Base-by-base conservation (phyloP, 2,797 vertebrate genomes). In the Tinamus major region DNA sequence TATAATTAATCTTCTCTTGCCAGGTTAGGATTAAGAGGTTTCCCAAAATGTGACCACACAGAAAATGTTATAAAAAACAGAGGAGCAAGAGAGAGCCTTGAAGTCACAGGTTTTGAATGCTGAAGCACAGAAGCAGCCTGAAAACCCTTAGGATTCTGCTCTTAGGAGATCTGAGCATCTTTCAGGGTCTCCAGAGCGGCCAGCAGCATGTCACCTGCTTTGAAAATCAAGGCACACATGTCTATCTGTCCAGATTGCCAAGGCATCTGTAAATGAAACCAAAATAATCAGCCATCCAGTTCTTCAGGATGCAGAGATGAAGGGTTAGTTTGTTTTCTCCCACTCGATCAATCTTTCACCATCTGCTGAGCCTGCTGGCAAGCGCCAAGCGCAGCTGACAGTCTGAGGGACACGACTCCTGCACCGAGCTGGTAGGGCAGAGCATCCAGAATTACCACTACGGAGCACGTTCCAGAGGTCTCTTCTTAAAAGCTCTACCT, bases 201-300 rank as follows among this genome's bases (percentile, higher is more conserved):
- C 77, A 92, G 59, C 61, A 77, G 70, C 29, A 19, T 7, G 1
- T 92, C 85, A 93, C 62, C 71, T 94, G 74, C 79, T 90, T 74
- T 67, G 79, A 77, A 85, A 92, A 81, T 23, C 37, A 78, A 76
- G 82, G 86, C 55, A 71, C 13, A 29, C 55, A 75, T 67, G 81
- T 82, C 92, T 92, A 39, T 85, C 87, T 95, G 93, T 94, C 84
- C 94, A 95, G 91, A 95, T 93, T 94, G 94, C 77, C 68, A 84
- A 92, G 58, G 80, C 91, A 94, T 95, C 87, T 93, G 91, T 80
- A 93, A 39, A 59, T 0, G 27, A 77, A 84, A 84, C 63, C 76
- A 74, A 93, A 95, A 86, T 68, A 86, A 96, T 74, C 93, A 91
- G 61, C 74, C 78, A 77, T 14, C 33, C 78, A 62, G 68, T 48